Base-by-base conservation (phyloP, 1,140 invertebrate species). In the Penaeus vannamei region DNA sequence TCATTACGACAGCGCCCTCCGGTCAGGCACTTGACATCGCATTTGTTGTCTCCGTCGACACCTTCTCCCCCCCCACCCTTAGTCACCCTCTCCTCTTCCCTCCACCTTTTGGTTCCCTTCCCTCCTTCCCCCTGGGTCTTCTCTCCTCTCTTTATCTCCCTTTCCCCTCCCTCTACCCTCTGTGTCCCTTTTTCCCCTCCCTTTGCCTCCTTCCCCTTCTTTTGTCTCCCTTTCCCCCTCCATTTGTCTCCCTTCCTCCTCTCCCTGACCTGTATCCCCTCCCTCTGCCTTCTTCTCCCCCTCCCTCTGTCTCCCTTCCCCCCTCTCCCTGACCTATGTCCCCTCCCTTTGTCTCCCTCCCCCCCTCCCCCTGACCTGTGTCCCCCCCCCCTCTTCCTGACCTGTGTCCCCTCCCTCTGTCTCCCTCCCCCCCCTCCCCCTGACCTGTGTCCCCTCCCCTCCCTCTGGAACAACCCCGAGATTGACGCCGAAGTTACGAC, bases 401-500 rank as follows among this genome's bases (percentile, higher is more conserved):
- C n/a, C n/a, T n/a, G n/a, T n/a, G n/a, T 29, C 84, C 84, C 59
- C 36, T 42, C 64, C 26, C 81, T n/a, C 26, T 17, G 36, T n/a
- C n/a, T n/a, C n/a, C n/a, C n/a, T n/a, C n/a, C n/a, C n/a, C n/a
- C 23, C 10, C 26, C 22, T 42, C 72, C 77, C 77, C 42, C 66
- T 85, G 53, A 72, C 42, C 32, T 1, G 2, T 59, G 22, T 59
- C 84, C 22, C 53, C 42, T 29, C 84, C 84, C 59, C 36, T 42
- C 64, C 26, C 81, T n/a, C 26, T 17, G 36, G 77, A 59, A 59
- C 60, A 59, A 81, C 79, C 53, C 46, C 46, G 46, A 59, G 77
- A 60, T 46, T 81, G 69, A 72, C 84, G 69, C 69, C 77, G 66
- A 29, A 77, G 84, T 85, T 85, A 85, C 69, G 32, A 53, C 61